Conservation (phyloP, 1,140 invertebrate species). For the Drosophila parvula region DNA sequence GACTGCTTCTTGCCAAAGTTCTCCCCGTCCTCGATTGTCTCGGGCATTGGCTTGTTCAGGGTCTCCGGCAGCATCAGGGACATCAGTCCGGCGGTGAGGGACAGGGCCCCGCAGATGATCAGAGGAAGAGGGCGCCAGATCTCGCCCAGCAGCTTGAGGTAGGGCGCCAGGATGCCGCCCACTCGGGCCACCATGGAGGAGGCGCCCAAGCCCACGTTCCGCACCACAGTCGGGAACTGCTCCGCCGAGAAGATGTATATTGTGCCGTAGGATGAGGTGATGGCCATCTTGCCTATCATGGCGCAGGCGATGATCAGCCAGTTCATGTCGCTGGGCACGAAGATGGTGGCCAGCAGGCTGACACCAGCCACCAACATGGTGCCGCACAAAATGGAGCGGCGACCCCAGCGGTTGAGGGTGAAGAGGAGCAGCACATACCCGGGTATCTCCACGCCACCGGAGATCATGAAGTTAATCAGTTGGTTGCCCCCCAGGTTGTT, state of each 20-base stretch:
- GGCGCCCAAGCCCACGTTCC: conserved; percentile 91
- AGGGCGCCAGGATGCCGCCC: conserved; percentile 91
- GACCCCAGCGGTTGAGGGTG: conserved; percentile 89
- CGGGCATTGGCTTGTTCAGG: conserved; percentile 89
- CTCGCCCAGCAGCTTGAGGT: conserved; percentile 88
- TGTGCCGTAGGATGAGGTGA: conserved; percentile 91
- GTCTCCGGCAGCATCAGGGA: conserved; percentile 91
- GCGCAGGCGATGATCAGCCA: conserved; percentile 89
- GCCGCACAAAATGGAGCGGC: conserved; percentile 88
- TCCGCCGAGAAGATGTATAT: conserved; percentile 93
- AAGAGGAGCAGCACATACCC: conserved; percentile 89
- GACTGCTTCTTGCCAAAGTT: conserved; percentile 86
- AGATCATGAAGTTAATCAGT: conserved; percentile 91
- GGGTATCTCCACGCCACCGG: conserved; percentile 91
- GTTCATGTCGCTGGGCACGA: conserved; percentile 86
- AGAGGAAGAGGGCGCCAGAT: conserved; percentile 89
- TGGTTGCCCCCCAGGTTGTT: conserved; percentile 90
- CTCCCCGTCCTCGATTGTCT: conserved; percentile 90
- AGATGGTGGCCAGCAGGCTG: conserved; percentile 86
- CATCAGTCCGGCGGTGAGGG: conserved; percentile 88
- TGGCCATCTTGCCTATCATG: conserved; percentile 93
- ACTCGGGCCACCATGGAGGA: conserved; percentile 91
- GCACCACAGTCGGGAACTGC: conserved; percentile 92
- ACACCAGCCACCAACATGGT: conserved; percentile 89
- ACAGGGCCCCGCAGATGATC: conserved; percentile 89